Conservation (phyloP, 2,888 invertebrate species). For the Polydrusus pterygomalis region DNA sequence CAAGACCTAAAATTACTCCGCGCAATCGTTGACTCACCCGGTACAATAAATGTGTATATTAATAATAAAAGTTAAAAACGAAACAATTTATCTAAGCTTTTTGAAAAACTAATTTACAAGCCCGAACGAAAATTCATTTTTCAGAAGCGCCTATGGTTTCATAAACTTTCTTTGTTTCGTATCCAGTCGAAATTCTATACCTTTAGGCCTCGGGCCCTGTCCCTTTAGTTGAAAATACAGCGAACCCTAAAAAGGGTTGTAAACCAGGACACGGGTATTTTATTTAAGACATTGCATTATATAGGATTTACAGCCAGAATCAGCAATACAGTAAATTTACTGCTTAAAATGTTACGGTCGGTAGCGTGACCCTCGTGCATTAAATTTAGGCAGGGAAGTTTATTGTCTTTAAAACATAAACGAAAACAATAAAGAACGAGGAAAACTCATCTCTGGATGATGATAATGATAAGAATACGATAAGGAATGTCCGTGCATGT, state of each 20-base stretch:
- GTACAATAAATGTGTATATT: too few species aligned
- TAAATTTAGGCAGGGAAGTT: constrained; percentile 10
- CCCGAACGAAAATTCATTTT: background rate
- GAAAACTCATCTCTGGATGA: background rate
- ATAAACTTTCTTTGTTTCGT: background rate
- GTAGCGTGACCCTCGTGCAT: constrained; percentile 10
- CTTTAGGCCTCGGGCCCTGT: background rate
- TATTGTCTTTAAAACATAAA: constrained; percentile 10
- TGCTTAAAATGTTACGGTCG: constrained; percentile 5
- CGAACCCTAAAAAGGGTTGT: constrained; percentile 1
- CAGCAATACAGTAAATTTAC: constrained; percentile 8
- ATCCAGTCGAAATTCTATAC: constrained; percentile 6
- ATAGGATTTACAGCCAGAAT: constrained; percentile 14
- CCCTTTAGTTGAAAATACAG: constrained; percentile 5
- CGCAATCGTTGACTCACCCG: too few species aligned
- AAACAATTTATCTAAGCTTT: too few species aligned
- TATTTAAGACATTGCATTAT: constrained; percentile 16
- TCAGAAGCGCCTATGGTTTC: background rate
- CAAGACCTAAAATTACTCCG: too few species aligned
- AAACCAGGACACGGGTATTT: background rate
- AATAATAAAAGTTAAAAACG: too few species aligned
- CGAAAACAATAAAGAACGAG: background rate
- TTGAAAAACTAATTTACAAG: too few species aligned
- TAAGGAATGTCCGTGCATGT: background rate
- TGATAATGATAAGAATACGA: background rate